These are phyloP conservation scores for Poecilia latipinna DNA, from an alignment of 2,113 vertebrate species.

Conservation along the genomic window DNA sequence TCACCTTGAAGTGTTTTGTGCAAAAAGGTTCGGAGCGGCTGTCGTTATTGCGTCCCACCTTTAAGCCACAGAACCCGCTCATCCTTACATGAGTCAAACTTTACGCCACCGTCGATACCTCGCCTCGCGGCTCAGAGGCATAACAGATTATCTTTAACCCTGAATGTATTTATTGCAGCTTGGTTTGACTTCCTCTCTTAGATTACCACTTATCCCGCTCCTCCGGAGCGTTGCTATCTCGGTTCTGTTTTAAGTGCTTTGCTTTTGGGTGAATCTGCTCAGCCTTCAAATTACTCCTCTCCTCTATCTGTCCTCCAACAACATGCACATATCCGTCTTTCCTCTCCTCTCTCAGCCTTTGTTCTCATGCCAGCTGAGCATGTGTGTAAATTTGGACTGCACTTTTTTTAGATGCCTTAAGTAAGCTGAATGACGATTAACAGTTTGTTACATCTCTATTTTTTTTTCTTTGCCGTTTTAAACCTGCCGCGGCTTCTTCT, in stretches of 20 bases:
- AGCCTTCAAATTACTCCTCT: not conserved
- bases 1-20: no score
- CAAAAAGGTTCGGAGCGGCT: no score
- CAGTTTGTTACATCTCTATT: not conserved
- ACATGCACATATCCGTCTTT: not conserved
- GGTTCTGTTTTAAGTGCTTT: conserved; percentile 7
- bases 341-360: conserved; percentile 11
- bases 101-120: no score
- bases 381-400: not conserved
- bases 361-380: conserved; percentile 11
- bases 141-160: no score
- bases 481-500: conserved; percentile 13
- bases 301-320: conserved; percentile 12
- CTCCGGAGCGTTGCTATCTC: not conserved
- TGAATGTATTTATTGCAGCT: no score
- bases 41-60: no score
- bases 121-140: no score
- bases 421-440: conserved; percentile 7
- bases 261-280: not conserved
- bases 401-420: conserved; percentile 14
- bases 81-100: no score
- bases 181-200: not conserved
- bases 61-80: no score
- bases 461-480: not conserved
- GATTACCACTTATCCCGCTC: not conserved